Percentiles rank a stretch among this genome's conserved stretches.
Conservation (phyloP, 2,888 invertebrate genomes). For the Allolobophora icterica region DNA sequence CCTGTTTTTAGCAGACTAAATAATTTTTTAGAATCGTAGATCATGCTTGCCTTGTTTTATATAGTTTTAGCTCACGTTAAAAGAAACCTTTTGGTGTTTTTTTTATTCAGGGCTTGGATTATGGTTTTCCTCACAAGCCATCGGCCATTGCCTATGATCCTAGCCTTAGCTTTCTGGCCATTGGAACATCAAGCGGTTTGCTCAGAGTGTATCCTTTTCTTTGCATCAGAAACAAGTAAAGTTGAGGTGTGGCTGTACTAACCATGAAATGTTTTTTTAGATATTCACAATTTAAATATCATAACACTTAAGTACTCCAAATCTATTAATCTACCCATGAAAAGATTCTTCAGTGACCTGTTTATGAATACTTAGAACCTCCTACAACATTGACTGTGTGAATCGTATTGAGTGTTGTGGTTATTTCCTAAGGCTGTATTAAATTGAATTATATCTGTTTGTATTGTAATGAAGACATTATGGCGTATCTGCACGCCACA, state of each 20-base stretch:
- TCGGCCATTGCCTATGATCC: slow-evolving; percentile 92
- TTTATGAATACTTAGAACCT: background rate
- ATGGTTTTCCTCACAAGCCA: slow-evolving; percentile 96
- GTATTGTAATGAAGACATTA: background rate
- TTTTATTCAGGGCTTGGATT: slow-evolving; percentile 82
- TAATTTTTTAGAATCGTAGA: too few species aligned
- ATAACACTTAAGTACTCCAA: too few species aligned
- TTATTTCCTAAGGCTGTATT: background rate
- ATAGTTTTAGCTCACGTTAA: background rate
- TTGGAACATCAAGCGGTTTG: slow-evolving; percentile 87
- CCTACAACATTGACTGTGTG: background rate
- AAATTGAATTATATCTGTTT: background rate
- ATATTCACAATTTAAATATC: background rate
- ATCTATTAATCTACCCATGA: background rate
- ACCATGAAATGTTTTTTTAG: background rate
- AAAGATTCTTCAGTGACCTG: background rate
- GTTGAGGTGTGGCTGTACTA: background rate
- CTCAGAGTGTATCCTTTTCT: slow-evolving; percentile 46
- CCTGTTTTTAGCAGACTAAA: too few species aligned
- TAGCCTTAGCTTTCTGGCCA: slow-evolving; percentile 82
- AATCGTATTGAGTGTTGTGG: background rate
- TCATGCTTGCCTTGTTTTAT: too few species aligned
- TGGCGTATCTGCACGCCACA: background rate
- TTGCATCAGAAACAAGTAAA: background rate
- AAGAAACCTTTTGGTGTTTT: background rate